Evolutionary conservation across 2,113 vertebrate species (phyloP).

Genomic region (Dendropsophus ebraccatus): DNA sequence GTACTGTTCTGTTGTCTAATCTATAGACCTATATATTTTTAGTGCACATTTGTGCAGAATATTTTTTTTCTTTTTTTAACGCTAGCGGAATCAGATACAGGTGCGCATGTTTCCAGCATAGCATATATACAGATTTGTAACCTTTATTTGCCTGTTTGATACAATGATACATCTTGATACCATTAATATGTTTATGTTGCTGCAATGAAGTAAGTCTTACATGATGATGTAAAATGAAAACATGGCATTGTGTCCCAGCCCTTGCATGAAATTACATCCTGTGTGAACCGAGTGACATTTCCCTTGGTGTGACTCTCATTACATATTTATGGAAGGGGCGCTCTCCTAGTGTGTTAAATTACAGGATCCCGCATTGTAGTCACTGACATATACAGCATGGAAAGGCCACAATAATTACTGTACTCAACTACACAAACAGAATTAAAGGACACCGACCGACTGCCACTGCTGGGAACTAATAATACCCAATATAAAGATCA

Average conservation of each 20-base stretch:
- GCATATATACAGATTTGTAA: too few species aligned
- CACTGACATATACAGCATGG: conserved; percentile 12
- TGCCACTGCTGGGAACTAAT: neutral
- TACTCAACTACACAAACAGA: neutral
- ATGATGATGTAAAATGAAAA: neutral
- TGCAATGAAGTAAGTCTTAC: neutral
- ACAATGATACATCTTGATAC: neutral
- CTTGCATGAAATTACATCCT: neutral
- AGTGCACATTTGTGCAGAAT: neutral
- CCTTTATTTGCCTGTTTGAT: neutral
- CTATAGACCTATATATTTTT: too few species aligned
- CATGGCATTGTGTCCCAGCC: neutral
- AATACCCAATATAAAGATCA: neutral
- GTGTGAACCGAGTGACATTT: conserved; percentile 16
- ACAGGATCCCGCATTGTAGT: conserved; percentile 17
- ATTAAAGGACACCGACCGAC: neutral
- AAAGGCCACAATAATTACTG: neutral
- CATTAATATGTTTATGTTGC: neutral
- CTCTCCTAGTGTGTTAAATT: conserved; percentile 26
- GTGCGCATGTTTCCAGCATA: neutral
- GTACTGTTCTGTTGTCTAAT: too few species aligned
- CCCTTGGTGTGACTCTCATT: conserved; percentile 10
- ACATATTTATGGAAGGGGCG: conserved; percentile 28
- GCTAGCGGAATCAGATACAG: neutral
- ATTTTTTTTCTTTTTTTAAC: neutral